phyloP scores from a whole-genome alignment of 2,888 invertebrate genomes.

The Horisme vitalbata region DNA sequence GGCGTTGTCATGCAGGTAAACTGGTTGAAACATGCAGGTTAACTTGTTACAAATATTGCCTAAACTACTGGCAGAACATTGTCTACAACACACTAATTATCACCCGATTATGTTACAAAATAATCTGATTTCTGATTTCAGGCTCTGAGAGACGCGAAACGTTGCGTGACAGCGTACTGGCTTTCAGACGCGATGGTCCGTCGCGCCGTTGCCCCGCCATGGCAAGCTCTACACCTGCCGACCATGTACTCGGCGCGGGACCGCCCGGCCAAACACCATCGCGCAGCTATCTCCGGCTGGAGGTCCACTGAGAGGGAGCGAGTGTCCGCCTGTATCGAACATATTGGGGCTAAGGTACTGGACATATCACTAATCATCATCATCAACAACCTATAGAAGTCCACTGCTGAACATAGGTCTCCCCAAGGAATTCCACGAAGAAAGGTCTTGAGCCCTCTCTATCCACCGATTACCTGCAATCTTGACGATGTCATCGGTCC shows the following conservation, averaged over 20 bases:
- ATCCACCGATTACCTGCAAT: too few relatives aligned
- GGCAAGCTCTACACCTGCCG: conserved; percentile 96
- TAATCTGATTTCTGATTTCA: conserved; percentile 39
- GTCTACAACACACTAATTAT: too few relatives aligned
- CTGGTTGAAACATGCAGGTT: background rate
- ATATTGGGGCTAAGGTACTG: conserved; percentile 90
- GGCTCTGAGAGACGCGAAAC: conserved; percentile 86
- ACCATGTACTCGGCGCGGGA: conserved; percentile 86
- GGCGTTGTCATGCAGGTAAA: conserved; percentile 92
- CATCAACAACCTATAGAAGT: too few relatives aligned
- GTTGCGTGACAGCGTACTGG: conserved; percentile 93
- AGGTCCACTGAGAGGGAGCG: conserved; percentile 92
- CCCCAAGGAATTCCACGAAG: too few relatives aligned
- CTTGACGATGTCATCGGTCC: too few relatives aligned
- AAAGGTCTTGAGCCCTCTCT: too few relatives aligned
- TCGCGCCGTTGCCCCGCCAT: conserved; percentile 94
- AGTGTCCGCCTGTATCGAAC: conserved; percentile 92
- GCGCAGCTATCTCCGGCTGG: conserved; percentile 95
- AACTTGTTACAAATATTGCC: too few relatives aligned
- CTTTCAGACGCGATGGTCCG: conserved; percentile 94
- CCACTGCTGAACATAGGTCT: too few relatives aligned
- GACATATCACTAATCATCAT: too few relatives aligned
- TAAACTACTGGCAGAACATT: too few relatives aligned
- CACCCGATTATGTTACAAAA: conserved; percentile 46
- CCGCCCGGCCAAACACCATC: conserved; percentile 88